Conservation (phyloP, 2,888 invertebrate genomes). For the Sminthurinus aureus region DNA sequence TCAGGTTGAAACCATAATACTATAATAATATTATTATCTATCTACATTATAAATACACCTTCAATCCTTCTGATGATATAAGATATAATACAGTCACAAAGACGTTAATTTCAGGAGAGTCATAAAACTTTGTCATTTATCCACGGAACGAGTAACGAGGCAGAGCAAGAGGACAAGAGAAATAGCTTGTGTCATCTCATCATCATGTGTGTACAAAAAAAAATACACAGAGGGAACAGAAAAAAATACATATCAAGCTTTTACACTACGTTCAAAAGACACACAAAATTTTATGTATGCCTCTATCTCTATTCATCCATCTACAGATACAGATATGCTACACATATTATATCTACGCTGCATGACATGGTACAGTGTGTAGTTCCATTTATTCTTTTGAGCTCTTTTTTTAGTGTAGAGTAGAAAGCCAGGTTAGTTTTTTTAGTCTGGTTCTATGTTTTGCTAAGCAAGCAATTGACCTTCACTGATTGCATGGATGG, state of each 20-base stretch:
- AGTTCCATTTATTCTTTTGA: too few relatives aligned
- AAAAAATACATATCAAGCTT: constrained; percentile 23
- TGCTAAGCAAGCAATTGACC: constrained; percentile 34
- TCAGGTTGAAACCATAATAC: not conserved
- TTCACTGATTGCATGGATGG: constrained; percentile 36
- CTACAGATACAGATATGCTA: too few relatives aligned
- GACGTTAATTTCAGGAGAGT: constrained; percentile 1
- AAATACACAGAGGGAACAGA: not conserved
- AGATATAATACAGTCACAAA: not conserved
- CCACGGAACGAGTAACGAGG: too few relatives aligned
- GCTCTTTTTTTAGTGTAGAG: not conserved
- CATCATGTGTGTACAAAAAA: not conserved
- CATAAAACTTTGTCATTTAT: constrained; percentile 21
- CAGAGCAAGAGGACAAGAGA: not conserved
- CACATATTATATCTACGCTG: too few relatives aligned
- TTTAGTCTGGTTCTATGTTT: constrained; percentile 1
- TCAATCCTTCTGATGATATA: not conserved
- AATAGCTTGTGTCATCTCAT: constrained; percentile 13
- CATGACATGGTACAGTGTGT: too few relatives aligned
- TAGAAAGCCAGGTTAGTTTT: constrained; percentile 26
- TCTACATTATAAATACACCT: not conserved
- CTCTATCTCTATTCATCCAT: too few relatives aligned
- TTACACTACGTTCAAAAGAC: too few relatives aligned
- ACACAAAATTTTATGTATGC: too few relatives aligned
- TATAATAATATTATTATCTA: not conserved